A percentile compares a stretch with the other conserved stretches of the same genome.
These are phyloP conservation scores for Diphyllodes magnificus DNA, from an alignment of 2,113 vertebrate genomes.

Conservation along the genomic window DNA sequence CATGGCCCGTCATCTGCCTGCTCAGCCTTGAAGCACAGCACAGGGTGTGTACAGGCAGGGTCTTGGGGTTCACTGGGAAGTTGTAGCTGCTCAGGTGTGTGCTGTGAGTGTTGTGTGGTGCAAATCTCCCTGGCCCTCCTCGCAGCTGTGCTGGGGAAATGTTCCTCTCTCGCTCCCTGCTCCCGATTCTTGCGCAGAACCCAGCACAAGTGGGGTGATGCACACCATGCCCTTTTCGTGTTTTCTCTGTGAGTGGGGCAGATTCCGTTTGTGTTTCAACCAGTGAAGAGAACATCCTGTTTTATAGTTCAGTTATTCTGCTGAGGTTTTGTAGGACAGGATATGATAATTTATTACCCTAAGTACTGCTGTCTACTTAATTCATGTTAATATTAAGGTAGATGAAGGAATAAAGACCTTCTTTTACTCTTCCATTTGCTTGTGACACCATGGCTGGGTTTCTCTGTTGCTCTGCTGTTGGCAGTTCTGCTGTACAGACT, in stretches of 20 bases:
- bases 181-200: background rate
- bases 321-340: background rate
- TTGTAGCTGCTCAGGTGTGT: background rate
- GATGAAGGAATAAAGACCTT: background rate
- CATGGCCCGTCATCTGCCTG: background rate
- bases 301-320: background rate
- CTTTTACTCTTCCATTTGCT: background rate
- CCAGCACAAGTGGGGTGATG: background rate
- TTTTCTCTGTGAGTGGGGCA: background rate
- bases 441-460: background rate
- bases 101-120: background rate
- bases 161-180: background rate
- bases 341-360: background rate
- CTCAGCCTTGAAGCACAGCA: background rate
- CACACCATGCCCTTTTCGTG: background rate
- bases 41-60: background rate
- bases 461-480: background rate
- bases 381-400: background rate
- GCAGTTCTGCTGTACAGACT: background rate
- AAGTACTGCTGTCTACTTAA: background rate
- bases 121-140: background rate
- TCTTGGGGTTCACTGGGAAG: background rate
- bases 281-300: background rate
- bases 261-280: background rate
- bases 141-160: background rate